A percentile compares a stretch with the other conserved stretches of the same genome.
Evolutionary conservation across 2,113 vertebrate genomes (phyloP).

Genomic region (Phalacrocorax aristotelis): DNA sequence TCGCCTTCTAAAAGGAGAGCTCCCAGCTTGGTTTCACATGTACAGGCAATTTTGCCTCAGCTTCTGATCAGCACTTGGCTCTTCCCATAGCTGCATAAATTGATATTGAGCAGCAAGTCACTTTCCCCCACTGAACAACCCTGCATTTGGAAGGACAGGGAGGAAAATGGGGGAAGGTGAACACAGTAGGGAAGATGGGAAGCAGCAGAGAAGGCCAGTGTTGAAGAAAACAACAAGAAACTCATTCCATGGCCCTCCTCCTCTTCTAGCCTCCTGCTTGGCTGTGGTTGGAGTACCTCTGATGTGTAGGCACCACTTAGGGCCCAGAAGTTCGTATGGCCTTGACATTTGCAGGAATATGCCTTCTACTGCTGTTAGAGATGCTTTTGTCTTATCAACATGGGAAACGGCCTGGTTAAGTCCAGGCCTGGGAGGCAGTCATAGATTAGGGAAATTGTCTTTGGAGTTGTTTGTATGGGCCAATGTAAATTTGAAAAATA

Average conservation of each 20-base stretch:
- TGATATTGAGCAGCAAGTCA: neutral
- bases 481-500: slow-evolving; percentile 36
- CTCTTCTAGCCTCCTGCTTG: neutral
- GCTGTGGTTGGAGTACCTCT: neutral
- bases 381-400: neutral
- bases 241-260: neutral
- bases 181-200: neutral
- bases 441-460: slow-evolving; percentile 7
- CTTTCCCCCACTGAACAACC: neutral
- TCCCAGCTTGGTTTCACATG: neutral
- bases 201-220: neutral
- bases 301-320: neutral
- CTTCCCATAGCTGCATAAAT: neutral
- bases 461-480: neutral
- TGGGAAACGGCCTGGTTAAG: neutral
- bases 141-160: neutral
- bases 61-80: neutral
- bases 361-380: neutral
- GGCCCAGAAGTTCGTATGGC: neutral
- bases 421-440: neutral
- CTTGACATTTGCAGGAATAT: neutral
- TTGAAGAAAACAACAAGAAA: neutral
- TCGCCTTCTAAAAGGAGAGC: neutral
- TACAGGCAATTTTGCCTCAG: neutral
- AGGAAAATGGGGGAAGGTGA: neutral